Conservation (phyloP, 2,888 invertebrate species). For the Melipona beecheii region DNA sequence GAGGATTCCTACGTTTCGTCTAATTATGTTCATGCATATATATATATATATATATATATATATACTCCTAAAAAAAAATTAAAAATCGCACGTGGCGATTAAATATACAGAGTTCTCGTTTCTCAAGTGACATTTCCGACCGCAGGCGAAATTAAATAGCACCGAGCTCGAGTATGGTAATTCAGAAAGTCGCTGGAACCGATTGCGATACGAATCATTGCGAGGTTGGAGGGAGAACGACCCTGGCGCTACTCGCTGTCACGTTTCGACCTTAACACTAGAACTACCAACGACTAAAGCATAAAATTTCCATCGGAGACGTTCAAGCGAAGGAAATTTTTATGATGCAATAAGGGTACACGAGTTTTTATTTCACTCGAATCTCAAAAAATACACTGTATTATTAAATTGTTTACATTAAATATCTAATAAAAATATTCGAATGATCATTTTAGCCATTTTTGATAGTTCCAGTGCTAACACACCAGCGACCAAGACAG, state of each 20-base stretch:
- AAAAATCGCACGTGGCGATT: background rate
- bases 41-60: no score
- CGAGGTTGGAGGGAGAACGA: constrained; percentile 30
- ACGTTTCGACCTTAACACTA: constrained; percentile 45
- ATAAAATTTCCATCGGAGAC: no score
- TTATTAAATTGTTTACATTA: no score
- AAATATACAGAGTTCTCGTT: constrained; percentile 24
- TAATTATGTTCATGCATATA: background rate
- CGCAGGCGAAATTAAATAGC: constrained; percentile 13
- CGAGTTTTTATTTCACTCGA: no score
- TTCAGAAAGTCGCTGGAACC: constrained; percentile 40
- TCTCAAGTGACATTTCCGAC: constrained; percentile 59
- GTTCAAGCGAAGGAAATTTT: no score
- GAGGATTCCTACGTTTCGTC: background rate
- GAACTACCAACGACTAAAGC: no score
- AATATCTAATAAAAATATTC: no score
- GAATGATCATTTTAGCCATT: no score
- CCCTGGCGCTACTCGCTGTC: constrained; percentile 32
- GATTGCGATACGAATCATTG: constrained; percentile 15
- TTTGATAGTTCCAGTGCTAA: no score
- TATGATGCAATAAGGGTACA: no score
- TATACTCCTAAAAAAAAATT: background rate
- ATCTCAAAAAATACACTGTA: no score
- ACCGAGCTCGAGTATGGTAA: constrained; percentile 26
- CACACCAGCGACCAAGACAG: background rate